These are phyloP conservation scores for Halcyon chelicuti DNA, from an alignment of 2,797 vertebrate genomes.

Conservation along the genomic window DNA sequence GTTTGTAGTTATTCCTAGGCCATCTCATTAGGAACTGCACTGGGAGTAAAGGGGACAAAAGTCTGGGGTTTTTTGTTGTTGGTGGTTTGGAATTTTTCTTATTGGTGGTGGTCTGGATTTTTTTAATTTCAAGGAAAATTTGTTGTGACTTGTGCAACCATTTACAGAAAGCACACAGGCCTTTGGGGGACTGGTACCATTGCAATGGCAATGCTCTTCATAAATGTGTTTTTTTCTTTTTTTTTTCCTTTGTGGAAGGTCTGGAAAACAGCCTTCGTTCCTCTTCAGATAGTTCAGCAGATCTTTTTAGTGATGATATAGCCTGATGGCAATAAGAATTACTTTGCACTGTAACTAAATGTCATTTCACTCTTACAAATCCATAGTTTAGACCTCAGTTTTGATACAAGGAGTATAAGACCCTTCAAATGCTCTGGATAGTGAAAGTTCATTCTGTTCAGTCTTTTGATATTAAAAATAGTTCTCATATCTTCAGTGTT, in stretches of 20 bases:
- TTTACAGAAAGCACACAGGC: not conserved
- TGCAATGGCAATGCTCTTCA: not conserved
- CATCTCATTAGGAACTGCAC: not conserved
- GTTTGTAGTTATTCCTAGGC: not conserved
- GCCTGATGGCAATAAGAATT: not conserved
- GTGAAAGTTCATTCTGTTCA: not conserved
- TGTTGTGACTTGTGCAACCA: slow-evolving; percentile 16
- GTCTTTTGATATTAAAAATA: not conserved
- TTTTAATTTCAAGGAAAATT: not conserved
- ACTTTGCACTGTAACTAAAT: not conserved
- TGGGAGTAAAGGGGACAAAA: not conserved
- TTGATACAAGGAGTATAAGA: not conserved
- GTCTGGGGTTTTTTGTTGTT: too few relatives aligned
- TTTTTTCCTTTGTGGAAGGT: not conserved
- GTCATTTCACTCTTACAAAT: not conserved
- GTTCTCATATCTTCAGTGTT: not conserved
- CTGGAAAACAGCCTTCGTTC: not conserved
- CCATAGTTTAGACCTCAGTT: not conserved
- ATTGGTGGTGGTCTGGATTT: too few relatives aligned
- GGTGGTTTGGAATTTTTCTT: too few relatives aligned
- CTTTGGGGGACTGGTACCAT: not conserved
- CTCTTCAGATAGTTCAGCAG: not conserved
- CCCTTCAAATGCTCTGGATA: not conserved
- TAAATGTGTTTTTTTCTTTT: not conserved
- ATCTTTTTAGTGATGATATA: not conserved